These are phyloP conservation scores for Radopholus similis DNA, from an alignment of 1,140 invertebrate species.

Conservation along the genomic window DNA sequence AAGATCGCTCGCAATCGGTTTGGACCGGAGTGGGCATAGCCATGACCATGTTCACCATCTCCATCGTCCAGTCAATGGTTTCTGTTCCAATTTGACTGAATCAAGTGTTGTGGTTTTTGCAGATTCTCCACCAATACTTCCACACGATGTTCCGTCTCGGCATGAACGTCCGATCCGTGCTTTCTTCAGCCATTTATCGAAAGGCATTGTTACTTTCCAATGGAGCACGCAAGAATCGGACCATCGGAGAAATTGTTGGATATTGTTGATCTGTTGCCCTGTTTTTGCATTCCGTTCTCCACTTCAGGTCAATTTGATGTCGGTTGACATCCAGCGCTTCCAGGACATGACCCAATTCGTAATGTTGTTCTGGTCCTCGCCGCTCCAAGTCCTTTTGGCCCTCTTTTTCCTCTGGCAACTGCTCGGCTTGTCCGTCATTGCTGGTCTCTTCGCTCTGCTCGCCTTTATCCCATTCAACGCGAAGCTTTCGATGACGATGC, in stretches of 20 bases:
- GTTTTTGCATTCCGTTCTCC: not conserved
- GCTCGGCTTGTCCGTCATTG: constrained; percentile 60
- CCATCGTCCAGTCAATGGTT: constrained; percentile 1
- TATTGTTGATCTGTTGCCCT: not conserved
- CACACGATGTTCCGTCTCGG: constrained; percentile 58
- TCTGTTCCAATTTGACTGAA: constrained; percentile 58
- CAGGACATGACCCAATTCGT: constrained; percentile 64
- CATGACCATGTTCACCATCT: constrained; percentile 43
- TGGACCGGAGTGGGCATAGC: constrained; percentile 53
- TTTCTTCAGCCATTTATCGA: constrained; percentile 28
- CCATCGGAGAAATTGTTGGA: constrained; percentile 65
- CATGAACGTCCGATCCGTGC: constrained; percentile 54
- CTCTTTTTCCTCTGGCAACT: constrained; percentile 60
- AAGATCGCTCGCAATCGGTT: constrained; percentile 45
- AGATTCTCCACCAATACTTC: constrained; percentile 53
- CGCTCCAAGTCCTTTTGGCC: constrained; percentile 48
- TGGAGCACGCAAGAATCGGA: constrained; percentile 61
- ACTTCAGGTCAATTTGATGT: constrained; percentile 64
- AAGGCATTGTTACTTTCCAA: constrained; percentile 61
- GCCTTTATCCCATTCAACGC: constrained; percentile 60
- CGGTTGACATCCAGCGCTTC: constrained; percentile 63
- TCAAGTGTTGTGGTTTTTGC: constrained; percentile 68
- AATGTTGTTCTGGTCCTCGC: constrained; percentile 59
- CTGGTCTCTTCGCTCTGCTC: constrained; percentile 60
- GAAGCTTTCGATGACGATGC: constrained; percentile 61